Evolutionary conservation across 2,113 vertebrate species (phyloP), one percentile per base, ranked within the genome.

Genomic region (Myrmophylax atrothorax): DNA sequence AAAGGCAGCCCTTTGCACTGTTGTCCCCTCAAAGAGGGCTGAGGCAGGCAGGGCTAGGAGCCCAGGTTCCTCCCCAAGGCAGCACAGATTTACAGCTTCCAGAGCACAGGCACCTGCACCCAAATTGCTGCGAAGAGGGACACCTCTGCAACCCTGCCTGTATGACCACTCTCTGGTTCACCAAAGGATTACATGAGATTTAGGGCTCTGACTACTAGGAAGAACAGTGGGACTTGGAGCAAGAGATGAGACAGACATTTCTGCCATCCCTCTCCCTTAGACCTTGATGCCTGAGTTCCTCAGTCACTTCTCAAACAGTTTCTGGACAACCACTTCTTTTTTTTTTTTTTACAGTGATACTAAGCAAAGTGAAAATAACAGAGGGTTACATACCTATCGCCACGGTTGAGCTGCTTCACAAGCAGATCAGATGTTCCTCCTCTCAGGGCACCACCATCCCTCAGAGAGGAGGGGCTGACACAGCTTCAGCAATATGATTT

Each of bases 161-260:
- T 19, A 20, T 31, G 68, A 31, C 20, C 59, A 24, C 0, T 1
- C 18, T 67, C 31, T 2, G 0, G 22, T 4, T 66, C 37, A 31
- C 15, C 2, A 1, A 68, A n/a, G 72, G 50, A 42, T 63, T 60
- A 37, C 35, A 7, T 5, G 33, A 74, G 42, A 52, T 55, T 49
- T 25, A 67, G 40, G 44, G 38, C 14, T 31, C 47, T 40, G 33
- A 60, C 37, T 35, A 46, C 9, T 42, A 87, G 42, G 55, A 70
- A 67, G 23, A 79, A 19, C 28, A 69, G 46, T 1, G 9, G 8
- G 22, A 38, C 12, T 24, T 31, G 60, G 26, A 78, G 29, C 50
- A 83, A 73, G 20, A 55, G 50, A 55, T 1, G 10, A 49, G 60
- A 59, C 18, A 42, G 31, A 38, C 4, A 24, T 16, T 72, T 9